Base-by-base conservation (phyloP, 2,888 invertebrate genomes). In the Mythimna loreyi region DNA sequence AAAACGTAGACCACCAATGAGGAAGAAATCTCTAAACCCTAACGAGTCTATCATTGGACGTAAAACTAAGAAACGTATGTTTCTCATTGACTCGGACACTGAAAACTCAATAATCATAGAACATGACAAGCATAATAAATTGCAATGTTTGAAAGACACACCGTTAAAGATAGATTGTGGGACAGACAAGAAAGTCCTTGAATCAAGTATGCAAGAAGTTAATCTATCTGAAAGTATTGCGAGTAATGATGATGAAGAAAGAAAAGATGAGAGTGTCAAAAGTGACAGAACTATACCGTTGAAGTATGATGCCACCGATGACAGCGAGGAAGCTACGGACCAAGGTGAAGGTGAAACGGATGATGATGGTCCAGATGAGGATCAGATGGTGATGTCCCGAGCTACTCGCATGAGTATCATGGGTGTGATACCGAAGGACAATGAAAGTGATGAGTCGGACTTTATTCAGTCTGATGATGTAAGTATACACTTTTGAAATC, bases 321-420 rank as follows among this genome's bases (percentile, higher is more conserved):
- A 62, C 7, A 81, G 77, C 3, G 62, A 59, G 4, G 76, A 59
- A 9, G 43, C 25, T 62, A 33, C 49, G 0, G 60, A 72, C 43
- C 69, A 67, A 3, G 47, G 72, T n/a, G 83, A 81, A 9, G 77
- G 78, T 52, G 80, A 80, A 50, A 74, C 82, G n/a, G 86, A 88
- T 65, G 87, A 87, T 33, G 91, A 91, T 7, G 92, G 88, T n/a
- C 85, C 86, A 0, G 92, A 93, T 81, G 95, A 96, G 68, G 96
- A 96, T 66, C 87, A 91, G 71, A 92, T 95, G 92, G 91, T 92
- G 67, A 91, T 96, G 91, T 96, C 95, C 0, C 89, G 94, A 36
- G 96, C 96, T 2, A 96, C 96, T 0, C 86, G 96, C 0, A 94
- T 96, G 94, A 96, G 96, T 75, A 96, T 96, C 65, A 93, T 95